phyloP scores from a whole-genome alignment of 2,797 vertebrate species.

The Myotis daubentonii region DNA sequence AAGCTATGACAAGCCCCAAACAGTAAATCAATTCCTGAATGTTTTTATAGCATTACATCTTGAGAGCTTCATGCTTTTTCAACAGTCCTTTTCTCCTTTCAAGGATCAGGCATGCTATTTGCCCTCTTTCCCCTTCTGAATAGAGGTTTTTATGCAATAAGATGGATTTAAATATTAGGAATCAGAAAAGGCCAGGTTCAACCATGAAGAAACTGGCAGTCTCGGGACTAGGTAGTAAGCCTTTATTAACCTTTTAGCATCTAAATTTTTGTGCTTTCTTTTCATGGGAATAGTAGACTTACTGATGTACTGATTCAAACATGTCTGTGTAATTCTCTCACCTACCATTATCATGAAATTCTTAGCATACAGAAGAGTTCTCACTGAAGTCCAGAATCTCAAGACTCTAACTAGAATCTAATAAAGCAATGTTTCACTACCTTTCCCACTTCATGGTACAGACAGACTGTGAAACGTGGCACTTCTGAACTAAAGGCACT shows the following conservation, averaged over 20 bases:
- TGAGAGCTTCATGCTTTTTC: conserved; percentile 25
- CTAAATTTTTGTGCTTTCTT: conserved; percentile 23
- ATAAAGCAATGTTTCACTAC: neutral
- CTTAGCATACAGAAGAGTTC: neutral
- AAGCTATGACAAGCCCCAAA: conserved; percentile 48
- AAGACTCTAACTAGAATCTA: neutral
- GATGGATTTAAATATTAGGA: conserved; percentile 58
- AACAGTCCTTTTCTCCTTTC: neutral
- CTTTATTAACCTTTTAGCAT: conserved; percentile 45
- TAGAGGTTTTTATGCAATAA: conserved; percentile 55
- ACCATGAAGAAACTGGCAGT: conserved; percentile 29
- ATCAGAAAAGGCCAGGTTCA: conserved; percentile 31
- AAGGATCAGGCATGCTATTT: conserved; percentile 12
- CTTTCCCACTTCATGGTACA: neutral
- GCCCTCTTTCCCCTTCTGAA: conserved; percentile 1
- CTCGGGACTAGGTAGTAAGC: conserved; percentile 35
- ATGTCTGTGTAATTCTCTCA: neutral
- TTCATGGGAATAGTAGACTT: conserved; percentile 31
- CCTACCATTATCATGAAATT: conserved; percentile 15
- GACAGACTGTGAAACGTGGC: neutral
- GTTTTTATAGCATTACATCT: conserved; percentile 50
- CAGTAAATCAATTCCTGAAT: conserved; percentile 18
- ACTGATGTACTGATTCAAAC: conserved; percentile 3
- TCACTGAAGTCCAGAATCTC: neutral
- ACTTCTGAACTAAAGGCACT: neutral